Conservation (phyloP, 2,797 vertebrate species). For the Dermochelys coriacea region DNA sequence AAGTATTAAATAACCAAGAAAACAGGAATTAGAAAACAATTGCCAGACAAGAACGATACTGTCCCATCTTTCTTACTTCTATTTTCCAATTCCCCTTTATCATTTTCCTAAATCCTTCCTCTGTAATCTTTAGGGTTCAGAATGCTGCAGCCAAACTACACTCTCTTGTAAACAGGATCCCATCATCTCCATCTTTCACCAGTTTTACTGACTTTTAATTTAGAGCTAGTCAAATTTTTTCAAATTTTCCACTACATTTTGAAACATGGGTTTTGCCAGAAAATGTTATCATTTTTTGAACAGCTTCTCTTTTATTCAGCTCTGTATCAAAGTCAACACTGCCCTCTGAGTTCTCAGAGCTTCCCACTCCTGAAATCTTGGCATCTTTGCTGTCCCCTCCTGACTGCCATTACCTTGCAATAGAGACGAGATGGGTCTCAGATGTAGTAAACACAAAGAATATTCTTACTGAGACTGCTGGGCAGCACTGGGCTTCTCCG, state of each 20-base stretch:
- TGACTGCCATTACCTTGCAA: background rate
- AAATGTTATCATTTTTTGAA: background rate
- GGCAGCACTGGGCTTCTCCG: background rate
- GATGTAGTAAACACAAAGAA: background rate
- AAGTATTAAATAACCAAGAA: conserved; percentile 3
- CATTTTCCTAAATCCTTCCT: background rate
- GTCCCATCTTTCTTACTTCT: background rate
- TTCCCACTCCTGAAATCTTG: background rate
- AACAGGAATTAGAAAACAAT: background rate
- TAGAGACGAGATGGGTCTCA: background rate
- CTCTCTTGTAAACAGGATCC: background rate
- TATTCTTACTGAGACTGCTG: background rate
- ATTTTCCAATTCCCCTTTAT: background rate
- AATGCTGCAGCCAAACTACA: background rate
- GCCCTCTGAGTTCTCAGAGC: background rate
- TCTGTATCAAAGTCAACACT: background rate
- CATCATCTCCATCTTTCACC: background rate
- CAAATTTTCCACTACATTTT: background rate
- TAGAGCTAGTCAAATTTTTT: background rate
- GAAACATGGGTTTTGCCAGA: background rate
- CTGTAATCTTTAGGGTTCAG: background rate
- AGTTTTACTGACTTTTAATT: background rate
- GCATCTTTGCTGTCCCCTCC: background rate
- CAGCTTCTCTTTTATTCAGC: background rate
- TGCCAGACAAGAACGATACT: conserved; percentile 2